Percentiles rank a stretch among this genome's conserved stretches.
phyloP scores from a whole-genome alignment of 2,113 vertebrate genomes.

The Talpa occidentalis region DNA sequence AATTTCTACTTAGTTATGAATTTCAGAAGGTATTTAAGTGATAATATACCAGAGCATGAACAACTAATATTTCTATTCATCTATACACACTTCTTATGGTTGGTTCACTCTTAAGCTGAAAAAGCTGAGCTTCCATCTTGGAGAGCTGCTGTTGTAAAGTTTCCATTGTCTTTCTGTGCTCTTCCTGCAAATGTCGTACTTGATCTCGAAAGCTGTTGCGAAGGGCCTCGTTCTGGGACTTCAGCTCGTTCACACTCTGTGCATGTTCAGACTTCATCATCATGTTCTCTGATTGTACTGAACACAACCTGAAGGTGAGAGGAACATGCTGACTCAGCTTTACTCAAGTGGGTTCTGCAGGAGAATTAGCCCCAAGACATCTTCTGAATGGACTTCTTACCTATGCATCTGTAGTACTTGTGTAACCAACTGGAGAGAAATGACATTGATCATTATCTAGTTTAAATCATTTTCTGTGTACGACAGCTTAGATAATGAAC shows the following conservation, averaged over 20 bases:
- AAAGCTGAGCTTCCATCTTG: slow-evolving; percentile 94
- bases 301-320: slow-evolving; percentile 89
- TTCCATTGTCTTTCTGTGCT: slow-evolving; percentile 95
- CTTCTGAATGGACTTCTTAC: not conserved
- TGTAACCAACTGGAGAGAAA: not conserved
- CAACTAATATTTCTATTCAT: not conserved
- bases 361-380: not conserved
- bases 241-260: slow-evolving; percentile 90
- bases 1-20: not conserved
- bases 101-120: slow-evolving; percentile 91
- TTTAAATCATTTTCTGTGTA: not conserved
- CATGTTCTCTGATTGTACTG: slow-evolving; percentile 92
- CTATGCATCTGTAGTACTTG: not conserved
- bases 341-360: not conserved
- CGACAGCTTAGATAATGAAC: not conserved
- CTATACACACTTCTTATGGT: slow-evolving; percentile 88
- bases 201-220: slow-evolving; percentile 93
- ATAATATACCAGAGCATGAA: not conserved
- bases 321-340: not conserved
- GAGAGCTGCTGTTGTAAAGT: slow-evolving; percentile 94
- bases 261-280: slow-evolving; percentile 91
- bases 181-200: slow-evolving; percentile 93
- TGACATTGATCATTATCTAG: not conserved
- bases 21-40: not conserved
- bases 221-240: slow-evolving; percentile 91